phyloP scores from a whole-genome alignment of 2,888 invertebrate species.

The Meandrusa payeni region DNA sequence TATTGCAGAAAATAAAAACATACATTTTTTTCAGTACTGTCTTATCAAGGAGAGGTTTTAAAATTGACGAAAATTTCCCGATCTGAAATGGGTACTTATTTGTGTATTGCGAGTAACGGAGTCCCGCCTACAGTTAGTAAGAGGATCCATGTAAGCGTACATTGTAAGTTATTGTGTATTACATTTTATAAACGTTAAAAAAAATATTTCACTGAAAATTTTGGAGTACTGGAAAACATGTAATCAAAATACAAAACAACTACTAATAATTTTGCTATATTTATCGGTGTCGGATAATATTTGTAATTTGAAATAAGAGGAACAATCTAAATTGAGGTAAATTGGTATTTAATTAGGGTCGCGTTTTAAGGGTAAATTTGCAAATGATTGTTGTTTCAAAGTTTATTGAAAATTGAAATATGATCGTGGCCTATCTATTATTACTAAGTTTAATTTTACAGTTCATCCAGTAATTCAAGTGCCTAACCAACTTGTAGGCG shows the following conservation, averaged over 20 bases:
- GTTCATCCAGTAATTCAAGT: constrained; percentile 95
- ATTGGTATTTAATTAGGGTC: constrained; percentile 17
- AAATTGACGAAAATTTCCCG: constrained; percentile 91
- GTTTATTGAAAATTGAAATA: constrained; percentile 2
- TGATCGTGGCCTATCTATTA: neutral
- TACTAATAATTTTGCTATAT: too few species aligned
- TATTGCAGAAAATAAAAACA: neutral
- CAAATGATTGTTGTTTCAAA: constrained; percentile 6
- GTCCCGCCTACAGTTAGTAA: constrained; percentile 95
- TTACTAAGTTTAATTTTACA: constrained; percentile 48
- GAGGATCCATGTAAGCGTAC: constrained; percentile 93
- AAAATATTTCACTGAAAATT: too few species aligned
- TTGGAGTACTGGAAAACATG: too few species aligned
- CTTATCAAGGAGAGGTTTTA: constrained; percentile 90
- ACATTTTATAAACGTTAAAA: too few species aligned
- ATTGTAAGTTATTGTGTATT: constrained; percentile 86
- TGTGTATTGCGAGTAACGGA: constrained; percentile 94
- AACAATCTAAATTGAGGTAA: neutral
- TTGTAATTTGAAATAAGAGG: constrained; percentile 3
- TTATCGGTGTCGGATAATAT: neutral
- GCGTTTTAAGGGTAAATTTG: constrained; percentile 36
- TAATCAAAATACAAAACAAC: too few species aligned
- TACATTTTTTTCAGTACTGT: constrained; percentile 79
- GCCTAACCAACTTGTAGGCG: constrained; percentile 94
- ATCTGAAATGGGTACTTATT: constrained; percentile 94